Conservation (phyloP, 2,113 vertebrate species). For the Pyxicephalus adspersus region DNA sequence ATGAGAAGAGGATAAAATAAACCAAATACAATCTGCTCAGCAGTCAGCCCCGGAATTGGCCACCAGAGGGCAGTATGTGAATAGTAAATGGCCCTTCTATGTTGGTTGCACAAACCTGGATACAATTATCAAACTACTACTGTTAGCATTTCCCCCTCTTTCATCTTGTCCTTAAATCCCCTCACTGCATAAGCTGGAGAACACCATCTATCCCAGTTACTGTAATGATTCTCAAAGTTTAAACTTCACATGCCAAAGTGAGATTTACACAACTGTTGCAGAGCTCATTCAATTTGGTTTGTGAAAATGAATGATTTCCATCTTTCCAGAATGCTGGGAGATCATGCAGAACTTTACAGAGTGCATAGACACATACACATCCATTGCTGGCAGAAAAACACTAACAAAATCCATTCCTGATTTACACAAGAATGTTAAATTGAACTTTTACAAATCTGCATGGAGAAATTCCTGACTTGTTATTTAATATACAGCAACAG, state of each 20-base stretch:
- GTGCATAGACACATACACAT: too few species aligned
- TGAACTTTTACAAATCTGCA: too few species aligned
- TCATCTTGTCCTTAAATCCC: conserved; percentile 50
- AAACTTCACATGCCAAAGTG: background rate
- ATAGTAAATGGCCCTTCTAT: too few species aligned
- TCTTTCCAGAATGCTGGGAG: too few species aligned
- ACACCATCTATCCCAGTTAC: background rate
- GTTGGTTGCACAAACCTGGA: background rate
- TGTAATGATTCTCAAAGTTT: background rate
- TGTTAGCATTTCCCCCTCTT: conserved; percentile 1
- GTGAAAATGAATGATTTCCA: background rate
- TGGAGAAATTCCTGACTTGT: too few species aligned
- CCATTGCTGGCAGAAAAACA: too few species aligned
- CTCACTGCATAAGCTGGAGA: background rate
- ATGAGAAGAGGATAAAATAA: too few species aligned
- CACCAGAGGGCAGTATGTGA: conserved; percentile 1
- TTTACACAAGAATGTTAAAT: too few species aligned
- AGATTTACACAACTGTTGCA: too few species aligned
- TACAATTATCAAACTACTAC: background rate
- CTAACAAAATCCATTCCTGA: too few species aligned
- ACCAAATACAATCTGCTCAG: background rate
- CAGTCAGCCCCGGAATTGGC: background rate
- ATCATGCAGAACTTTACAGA: too few species aligned
- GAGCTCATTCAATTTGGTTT: background rate
- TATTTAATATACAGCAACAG: too few species aligned